Conservation (phyloP, 1,140 invertebrate genomes). For the Drosophila jambulina region DNA sequence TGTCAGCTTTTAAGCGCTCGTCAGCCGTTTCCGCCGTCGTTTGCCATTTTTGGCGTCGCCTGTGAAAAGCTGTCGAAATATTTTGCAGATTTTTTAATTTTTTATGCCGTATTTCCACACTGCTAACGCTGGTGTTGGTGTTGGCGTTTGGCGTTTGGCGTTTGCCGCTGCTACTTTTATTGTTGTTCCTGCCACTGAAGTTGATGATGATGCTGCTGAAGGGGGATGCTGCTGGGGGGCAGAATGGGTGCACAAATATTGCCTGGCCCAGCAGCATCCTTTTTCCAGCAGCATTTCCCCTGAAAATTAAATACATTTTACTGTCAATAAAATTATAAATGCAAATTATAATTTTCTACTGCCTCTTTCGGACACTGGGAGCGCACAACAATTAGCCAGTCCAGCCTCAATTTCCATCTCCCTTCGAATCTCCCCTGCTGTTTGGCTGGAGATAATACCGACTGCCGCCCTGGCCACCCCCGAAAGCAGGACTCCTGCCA, state of each 20-base stretch:
- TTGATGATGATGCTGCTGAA: constrained; percentile 32
- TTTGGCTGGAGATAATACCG: constrained; percentile 65
- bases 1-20: constrained; percentile 50
- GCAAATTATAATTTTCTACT: constrained; percentile 83
- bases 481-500: constrained; percentile 4
- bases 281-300: constrained; percentile 44
- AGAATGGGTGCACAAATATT: constrained; percentile 41
- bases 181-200: constrained; percentile 34
- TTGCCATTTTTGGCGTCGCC: constrained; percentile 50
- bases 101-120: constrained; percentile 68
- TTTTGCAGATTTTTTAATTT: constrained; percentile 78
- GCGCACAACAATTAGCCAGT: constrained; percentile 67
- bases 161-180: constrained; percentile 20
- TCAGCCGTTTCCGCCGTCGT: constrained; percentile 66
- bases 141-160: constrained; percentile 11
- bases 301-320: constrained; percentile 83
- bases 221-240: not conserved
- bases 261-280: constrained; percentile 41
- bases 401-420: not conserved
- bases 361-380: constrained; percentile 63
- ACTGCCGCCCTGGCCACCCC: constrained; percentile 11
- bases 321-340: constrained; percentile 84
- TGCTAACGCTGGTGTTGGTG: constrained; percentile 32
- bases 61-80: constrained; percentile 79
- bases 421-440: constrained; percentile 1